These are phyloP conservation scores for Acanthurus leucopareius DNA, from an alignment of 2,797 vertebrate species.

Conservation along the genomic window DNA sequence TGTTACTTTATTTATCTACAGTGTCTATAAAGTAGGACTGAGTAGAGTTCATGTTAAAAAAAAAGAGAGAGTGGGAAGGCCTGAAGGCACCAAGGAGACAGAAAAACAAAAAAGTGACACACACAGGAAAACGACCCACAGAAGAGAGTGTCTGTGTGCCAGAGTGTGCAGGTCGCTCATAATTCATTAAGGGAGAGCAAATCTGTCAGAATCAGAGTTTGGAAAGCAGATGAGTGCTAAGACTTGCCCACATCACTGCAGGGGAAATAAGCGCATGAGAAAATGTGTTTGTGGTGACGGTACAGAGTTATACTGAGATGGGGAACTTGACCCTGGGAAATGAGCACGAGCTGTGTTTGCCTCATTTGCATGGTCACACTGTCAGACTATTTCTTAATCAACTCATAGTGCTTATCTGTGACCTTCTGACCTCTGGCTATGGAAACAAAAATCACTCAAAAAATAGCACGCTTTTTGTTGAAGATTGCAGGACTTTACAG, in stretches of 20 bases:
- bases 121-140: slow-evolving; percentile 7
- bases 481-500: slow-evolving; percentile 2
- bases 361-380: slow-evolving; percentile 67
- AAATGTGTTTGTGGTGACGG: slow-evolving; percentile 59
- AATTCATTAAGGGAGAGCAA: slow-evolving; percentile 42
- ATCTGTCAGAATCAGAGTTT: slow-evolving; percentile 56
- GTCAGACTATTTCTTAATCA: slow-evolving; percentile 44
- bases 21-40: not conserved
- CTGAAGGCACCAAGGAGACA: slow-evolving; percentile 39
- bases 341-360: slow-evolving; percentile 21
- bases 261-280: slow-evolving; percentile 68
- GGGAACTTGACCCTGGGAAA: slow-evolving; percentile 83
- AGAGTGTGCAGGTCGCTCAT: slow-evolving; percentile 55
- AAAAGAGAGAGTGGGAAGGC: slow-evolving; percentile 30
- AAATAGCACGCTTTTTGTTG: not conserved
- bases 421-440: slow-evolving; percentile 33
- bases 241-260: slow-evolving; percentile 59
- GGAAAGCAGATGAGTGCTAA: slow-evolving; percentile 49
- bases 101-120: not conserved
- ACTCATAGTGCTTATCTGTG: slow-evolving; percentile 22
- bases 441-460: slow-evolving; percentile 7
- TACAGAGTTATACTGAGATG: slow-evolving; percentile 66
- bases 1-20: not conserved
- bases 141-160: slow-evolving; percentile 43
- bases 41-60: not conserved